Conservation (phyloP, 92 coral and sea anemone species). For the Paragorgia papillata region DNA sequence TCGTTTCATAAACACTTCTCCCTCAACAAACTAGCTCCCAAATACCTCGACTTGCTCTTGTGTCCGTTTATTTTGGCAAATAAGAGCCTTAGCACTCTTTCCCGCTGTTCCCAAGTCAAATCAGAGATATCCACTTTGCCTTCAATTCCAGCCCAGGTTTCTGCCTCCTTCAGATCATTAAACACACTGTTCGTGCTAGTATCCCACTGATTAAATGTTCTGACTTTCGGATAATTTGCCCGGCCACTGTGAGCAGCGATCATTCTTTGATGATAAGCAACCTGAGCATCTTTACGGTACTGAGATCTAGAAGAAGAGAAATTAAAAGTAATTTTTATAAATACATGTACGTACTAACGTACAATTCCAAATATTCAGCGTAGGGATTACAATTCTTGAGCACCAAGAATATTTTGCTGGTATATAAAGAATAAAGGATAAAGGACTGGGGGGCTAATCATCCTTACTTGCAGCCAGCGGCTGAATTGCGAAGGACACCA, state of each 20-base stretch:
- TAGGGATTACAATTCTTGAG: too few relatives aligned
- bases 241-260: conserved; percentile 89
- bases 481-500: too few relatives aligned
- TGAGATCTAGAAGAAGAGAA: conserved; percentile 67
- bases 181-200: conserved; percentile 96
- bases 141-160: conserved; percentile 93
- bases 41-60: conserved; percentile 76
- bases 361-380: too few relatives aligned
- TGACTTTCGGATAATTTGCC: conserved; percentile 81
- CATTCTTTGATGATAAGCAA: conserved; percentile 94
- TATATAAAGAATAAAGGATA: neutral
- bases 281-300: conserved; percentile 93
- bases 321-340: too few relatives aligned
- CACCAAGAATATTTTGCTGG: too few relatives aligned
- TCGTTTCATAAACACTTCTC: neutral
- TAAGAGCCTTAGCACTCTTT: conserved; percentile 80
- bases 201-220: conserved; percentile 88
- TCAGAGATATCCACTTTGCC: conserved; percentile 91
- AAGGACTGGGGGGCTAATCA: too few relatives aligned
- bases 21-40: too few relatives aligned
- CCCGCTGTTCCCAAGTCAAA: conserved; percentile 98
- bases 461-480: too few relatives aligned
- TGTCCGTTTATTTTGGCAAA: conserved; percentile 96
- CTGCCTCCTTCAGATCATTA: conserved; percentile 92
- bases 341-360: too few relatives aligned